phyloP scores from a whole-genome alignment of 2,888 invertebrate genomes.

The Ischnus inquisitorius region DNA sequence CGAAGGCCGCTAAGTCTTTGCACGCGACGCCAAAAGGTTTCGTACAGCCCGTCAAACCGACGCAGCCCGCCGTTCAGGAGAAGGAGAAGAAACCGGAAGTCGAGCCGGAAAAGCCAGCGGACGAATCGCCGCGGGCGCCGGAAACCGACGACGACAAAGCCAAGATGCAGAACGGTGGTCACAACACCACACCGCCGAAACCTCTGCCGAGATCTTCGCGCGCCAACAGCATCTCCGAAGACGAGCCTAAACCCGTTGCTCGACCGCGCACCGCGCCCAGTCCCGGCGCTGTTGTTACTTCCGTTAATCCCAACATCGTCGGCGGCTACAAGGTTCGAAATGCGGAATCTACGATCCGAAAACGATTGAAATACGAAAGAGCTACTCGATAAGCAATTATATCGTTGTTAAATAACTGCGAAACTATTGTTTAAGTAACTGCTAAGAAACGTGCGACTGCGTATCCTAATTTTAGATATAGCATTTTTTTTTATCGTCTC shows the following conservation, averaged over 20 bases:
- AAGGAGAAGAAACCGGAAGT: constrained; percentile 80
- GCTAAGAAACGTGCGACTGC: background rate
- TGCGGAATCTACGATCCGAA: constrained; percentile 56
- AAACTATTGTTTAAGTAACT: background rate
- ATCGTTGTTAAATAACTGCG: constrained; percentile 1
- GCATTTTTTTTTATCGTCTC: background rate
- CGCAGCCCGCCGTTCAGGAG: constrained; percentile 77
- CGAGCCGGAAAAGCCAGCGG: constrained; percentile 76
- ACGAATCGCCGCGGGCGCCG: constrained; percentile 73
- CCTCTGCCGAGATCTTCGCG: constrained; percentile 92
- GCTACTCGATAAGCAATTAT: background rate
- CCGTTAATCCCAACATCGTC: constrained; percentile 87
- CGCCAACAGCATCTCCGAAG: constrained; percentile 91
- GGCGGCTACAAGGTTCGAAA: constrained; percentile 92
- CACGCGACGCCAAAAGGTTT: constrained; percentile 80
- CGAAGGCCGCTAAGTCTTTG: constrained; percentile 77
- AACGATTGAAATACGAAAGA: constrained; percentile 31
- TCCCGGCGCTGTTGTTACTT: constrained; percentile 87
- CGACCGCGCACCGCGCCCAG: constrained; percentile 90
- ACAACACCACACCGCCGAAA: constrained; percentile 89
- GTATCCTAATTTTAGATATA: background rate
- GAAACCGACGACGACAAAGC: constrained; percentile 80
- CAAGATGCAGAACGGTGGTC: constrained; percentile 83
- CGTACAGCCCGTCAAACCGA: constrained; percentile 76
- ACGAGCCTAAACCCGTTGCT: constrained; percentile 89